Base-by-base conservation (phyloP, 1,140 invertebrate species). In the Diplogasteroides magnus region DNA sequence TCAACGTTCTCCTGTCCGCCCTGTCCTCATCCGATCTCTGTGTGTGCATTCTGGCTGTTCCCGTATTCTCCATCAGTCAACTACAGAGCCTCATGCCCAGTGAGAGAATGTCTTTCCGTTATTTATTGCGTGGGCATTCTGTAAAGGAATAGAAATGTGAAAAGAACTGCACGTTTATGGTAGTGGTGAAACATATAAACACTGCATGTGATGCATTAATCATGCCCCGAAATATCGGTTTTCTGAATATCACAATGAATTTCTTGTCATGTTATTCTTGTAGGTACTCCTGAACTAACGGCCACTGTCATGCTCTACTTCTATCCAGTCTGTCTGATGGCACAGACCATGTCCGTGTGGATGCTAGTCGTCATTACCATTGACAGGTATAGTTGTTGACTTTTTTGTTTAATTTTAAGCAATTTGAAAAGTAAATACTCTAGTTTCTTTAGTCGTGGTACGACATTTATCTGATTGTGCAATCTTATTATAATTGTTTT, bases 331-430 rank as follows among this genome's bases (percentile, higher is more conserved):
- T 76, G 71, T 32, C 56, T 81, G 14, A 81, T 81, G 78, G 75
- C 75, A 19, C 80, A 82, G 71, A 72, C 75, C 6, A 71, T 77
- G 77, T 78, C 73, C 3, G 71, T 81, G 11, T 81, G 79, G 81
- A 71, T 82, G 67, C 84, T 97, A 19, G 93, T 97, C 0, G 87
- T 95, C 56, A 96, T 97, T 91, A 94, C 92, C 19, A 84, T 96
- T 37, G 94, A 97, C 83, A 88, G 94, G 72, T n/a, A n/a, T n/a
- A n/a, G n/a, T n/a, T n/a, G n/a, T n/a, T n/a, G n/a, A n/a, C n/a
- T n/a, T n/a, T n/a, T n/a, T n/a, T n/a, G n/a, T n/a, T n/a, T n/a
- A n/a, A n/a, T n/a, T n/a, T n/a, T n/a, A n/a, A n/a, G n/a, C n/a
- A n/a, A n/a, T n/a, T n/a, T n/a, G n/a, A n/a, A n/a, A n/a, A n/a